Evolutionary conservation across 2,888 invertebrate genomes (phyloP), one percentile per base, ranked within the genome.

Genomic region (Eupithecia insigniata): DNA sequence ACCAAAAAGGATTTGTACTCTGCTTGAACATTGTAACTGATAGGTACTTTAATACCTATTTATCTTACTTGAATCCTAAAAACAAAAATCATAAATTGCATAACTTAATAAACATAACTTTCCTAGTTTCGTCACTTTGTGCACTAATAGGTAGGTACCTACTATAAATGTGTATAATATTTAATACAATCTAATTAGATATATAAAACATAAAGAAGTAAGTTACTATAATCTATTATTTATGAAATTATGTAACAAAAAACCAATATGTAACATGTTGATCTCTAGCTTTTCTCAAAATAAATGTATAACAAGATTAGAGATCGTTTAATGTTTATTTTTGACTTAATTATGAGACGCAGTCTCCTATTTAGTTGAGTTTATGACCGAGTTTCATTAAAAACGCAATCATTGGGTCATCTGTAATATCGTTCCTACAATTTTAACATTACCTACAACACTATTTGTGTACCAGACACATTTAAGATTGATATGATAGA

Each of bases 391-490:
- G 18, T n/a, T 14, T 55, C 22, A 26, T 55, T 51, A 12, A 26
- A 55, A 55, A 55, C 12, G 14, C 14, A 14, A 55, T 55, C 55
- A 55, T 55, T 51, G 10, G 26, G 14, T 55, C 18, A 34, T 26
- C 22, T 69, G 69, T 71, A 70, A 34, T 72, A 76, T 70, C 39
- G 26, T 66, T 51, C 32, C 67, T 39, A 69, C 61, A 66, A 72
- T 68, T n/a, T 69, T 18, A 70, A 70, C 67, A 67, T 60, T 75
- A 71, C 68, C 32, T 80, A 81, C 72, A 77, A 78, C 76, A 80
- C 71, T 79, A 78, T 72, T 77, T 78, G 88, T 88, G 88, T 88
- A 81, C 88, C 88, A 87, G 86, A 88, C 88, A 88, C 88, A 73
- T 72, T 79, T 80, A 39, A 74, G 32, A 72, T 76, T 62, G 76